Conservation (phyloP, 1,140 invertebrate genomes). For the Paraescarpia echinospica region DNA sequence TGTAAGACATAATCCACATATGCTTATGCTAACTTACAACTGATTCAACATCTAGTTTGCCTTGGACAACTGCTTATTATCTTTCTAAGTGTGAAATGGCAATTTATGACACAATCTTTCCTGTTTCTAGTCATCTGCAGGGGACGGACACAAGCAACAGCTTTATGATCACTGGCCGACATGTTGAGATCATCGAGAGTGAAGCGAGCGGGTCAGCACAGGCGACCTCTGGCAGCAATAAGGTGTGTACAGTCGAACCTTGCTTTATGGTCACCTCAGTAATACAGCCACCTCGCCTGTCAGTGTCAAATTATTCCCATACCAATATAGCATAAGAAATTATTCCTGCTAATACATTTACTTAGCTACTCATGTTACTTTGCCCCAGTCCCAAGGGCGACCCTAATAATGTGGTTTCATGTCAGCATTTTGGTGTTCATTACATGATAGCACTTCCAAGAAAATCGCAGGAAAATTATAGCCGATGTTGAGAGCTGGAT, state of each 20-base stretch:
- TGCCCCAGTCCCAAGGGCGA: too few species aligned
- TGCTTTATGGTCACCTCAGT: constrained; percentile 13
- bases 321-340: too few species aligned
- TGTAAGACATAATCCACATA: neutral
- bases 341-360: too few species aligned
- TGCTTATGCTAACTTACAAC: neutral
- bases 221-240: constrained; percentile 59
- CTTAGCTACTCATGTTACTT: too few species aligned
- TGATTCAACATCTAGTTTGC: neutral
- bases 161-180: constrained; percentile 67
- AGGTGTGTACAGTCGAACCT: constrained; percentile 41
- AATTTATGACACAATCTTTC: neutral
- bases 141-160: constrained; percentile 72
- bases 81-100: neutral
- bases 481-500: too few species aligned
- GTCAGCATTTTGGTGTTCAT: too few species aligned
- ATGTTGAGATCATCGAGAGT: constrained; percentile 73
- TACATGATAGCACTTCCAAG: too few species aligned
- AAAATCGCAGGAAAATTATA: too few species aligned
- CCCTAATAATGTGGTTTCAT: too few species aligned
- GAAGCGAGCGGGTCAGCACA: constrained; percentile 49
- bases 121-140: constrained; percentile 66
- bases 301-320: constrained; percentile 66
- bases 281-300: too few species aligned
- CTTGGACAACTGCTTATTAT: neutral